Percentiles rank a stretch among this genome's conserved stretches.
Conservation (phyloP, 2,113 vertebrate species). For the Thunnus thynnus region DNA sequence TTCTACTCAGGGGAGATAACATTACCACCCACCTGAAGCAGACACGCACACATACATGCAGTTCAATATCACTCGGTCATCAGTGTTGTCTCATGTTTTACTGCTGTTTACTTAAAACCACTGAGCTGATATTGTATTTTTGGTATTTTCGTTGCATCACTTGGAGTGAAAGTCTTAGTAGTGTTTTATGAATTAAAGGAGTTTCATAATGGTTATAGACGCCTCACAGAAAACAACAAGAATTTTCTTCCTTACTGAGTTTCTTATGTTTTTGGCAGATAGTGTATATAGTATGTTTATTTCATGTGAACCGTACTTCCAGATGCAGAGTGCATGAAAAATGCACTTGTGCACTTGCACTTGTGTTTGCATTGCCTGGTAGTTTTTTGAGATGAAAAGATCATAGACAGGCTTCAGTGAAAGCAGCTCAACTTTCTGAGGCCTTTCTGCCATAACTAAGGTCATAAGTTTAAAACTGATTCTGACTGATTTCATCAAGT, state of each 20-base stretch:
- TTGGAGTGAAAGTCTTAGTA: not conserved
- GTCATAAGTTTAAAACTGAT: conserved; percentile 3
- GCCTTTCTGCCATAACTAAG: not conserved
- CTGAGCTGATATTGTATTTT: not conserved
- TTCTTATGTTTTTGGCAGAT: not conserved
- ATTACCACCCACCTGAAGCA: conserved; percentile 51
- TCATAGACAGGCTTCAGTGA: not conserved
- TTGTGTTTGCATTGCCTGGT: not conserved
- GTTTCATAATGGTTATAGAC: too few relatives aligned
- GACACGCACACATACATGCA: conserved; percentile 8
- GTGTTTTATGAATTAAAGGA: not conserved
- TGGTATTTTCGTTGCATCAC: not conserved
- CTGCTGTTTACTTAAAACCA: not conserved
- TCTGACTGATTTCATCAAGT: not conserved
- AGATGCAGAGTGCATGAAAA: not conserved
- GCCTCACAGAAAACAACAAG: too few relatives aligned
- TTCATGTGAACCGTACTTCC: not conserved
- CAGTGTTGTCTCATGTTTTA: not conserved
- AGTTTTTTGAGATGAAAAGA: not conserved
- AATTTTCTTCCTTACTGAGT: not conserved
- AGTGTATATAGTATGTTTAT: not conserved
- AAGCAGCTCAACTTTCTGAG: not conserved
- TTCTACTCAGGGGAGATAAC: conserved; percentile 58
- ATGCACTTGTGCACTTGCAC: not conserved
- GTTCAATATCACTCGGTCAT: conserved; percentile 7